Percentiles rank a stretch among this genome's conserved stretches.
These are phyloP conservation scores for Drosophila planitibia DNA, from an alignment of 2,888 invertebrate species.

Conservation along the genomic window DNA sequence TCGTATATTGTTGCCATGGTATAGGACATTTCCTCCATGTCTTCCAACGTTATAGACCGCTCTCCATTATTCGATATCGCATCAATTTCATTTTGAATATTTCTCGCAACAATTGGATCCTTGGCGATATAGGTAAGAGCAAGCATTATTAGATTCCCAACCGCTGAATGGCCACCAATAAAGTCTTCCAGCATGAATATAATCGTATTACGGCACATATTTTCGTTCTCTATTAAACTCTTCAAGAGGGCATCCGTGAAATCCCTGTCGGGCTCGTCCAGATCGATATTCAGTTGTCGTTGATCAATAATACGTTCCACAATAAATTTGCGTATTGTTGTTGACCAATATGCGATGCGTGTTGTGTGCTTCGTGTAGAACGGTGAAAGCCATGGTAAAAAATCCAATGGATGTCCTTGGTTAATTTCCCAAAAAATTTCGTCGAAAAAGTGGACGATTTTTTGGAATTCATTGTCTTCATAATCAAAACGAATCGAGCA, in stretches of 20 bases:
- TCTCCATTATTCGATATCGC: constrained; percentile 86
- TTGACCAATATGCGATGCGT: constrained; percentile 89
- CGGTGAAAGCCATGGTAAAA: constrained; percentile 92
- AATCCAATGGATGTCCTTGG: constrained; percentile 94
- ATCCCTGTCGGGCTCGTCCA: constrained; percentile 89
- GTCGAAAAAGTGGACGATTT: constrained; percentile 91
- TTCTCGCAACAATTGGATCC: constrained; percentile 88
- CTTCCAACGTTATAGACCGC: constrained; percentile 88
- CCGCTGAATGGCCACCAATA: constrained; percentile 94
- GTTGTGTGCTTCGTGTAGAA: constrained; percentile 90
- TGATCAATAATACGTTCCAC: constrained; percentile 89
- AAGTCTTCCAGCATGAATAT: constrained; percentile 94
- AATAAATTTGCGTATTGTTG: constrained; percentile 90
- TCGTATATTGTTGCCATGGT: constrained; percentile 93
- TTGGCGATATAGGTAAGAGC: constrained; percentile 89
- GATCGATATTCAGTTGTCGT: constrained; percentile 84
- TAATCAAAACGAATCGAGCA: constrained; percentile 91
- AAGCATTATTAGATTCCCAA: constrained; percentile 93
- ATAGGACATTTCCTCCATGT: constrained; percentile 90
- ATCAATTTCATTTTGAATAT: constrained; percentile 90
- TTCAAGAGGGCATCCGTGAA: constrained; percentile 92
- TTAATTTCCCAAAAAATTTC: constrained; percentile 97
- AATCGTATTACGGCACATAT: constrained; percentile 90
- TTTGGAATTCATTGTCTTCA: constrained; percentile 89
- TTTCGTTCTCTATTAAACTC: constrained; percentile 88